Conservation (phyloP, 1,140 invertebrate species). For the Drosophila gunungcola region DNA sequence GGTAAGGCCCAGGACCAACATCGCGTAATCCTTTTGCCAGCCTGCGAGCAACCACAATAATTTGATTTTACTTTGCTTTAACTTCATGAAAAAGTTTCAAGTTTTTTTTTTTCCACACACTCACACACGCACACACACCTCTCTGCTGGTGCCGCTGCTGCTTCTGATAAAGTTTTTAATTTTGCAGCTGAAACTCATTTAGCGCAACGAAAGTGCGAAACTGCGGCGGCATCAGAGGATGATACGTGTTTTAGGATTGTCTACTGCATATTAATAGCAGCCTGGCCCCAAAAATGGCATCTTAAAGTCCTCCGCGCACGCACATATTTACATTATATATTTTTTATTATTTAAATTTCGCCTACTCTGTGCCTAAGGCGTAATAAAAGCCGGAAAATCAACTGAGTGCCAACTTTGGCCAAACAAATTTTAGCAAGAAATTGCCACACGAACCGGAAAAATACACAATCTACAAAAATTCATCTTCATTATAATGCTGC, state of each 20-base stretch:
- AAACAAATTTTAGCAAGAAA: slow-evolving; percentile 68
- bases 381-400: slow-evolving; percentile 43
- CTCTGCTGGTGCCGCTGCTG: slow-evolving; percentile 13
- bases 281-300: slow-evolving; percentile 1
- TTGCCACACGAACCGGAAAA: slow-evolving; percentile 76
- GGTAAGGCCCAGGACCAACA: slow-evolving; percentile 15
- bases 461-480: slow-evolving; percentile 81
- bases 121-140: slow-evolving; percentile 30
- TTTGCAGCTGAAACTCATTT: slow-evolving; percentile 82
- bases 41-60: slow-evolving; percentile 77
- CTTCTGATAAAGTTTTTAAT: slow-evolving; percentile 80
- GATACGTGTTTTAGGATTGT: slow-evolving; percentile 70
- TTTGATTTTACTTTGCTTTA: slow-evolving; percentile 84
- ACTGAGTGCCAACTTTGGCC: slow-evolving; percentile 56
- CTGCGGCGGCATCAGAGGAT: slow-evolving; percentile 53
- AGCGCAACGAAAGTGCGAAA: slow-evolving; percentile 74
- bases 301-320: slow-evolving; percentile 40
- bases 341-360: slow-evolving; percentile 18
- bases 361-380: slow-evolving; percentile 18
- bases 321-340: neutral
- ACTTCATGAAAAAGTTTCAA: slow-evolving; percentile 82
- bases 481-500: slow-evolving; percentile 65
- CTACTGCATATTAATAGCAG: slow-evolving; percentile 71
- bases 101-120: slow-evolving; percentile 65
- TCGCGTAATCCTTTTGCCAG: slow-evolving; percentile 80